Percentiles rank a stretch among this genome's conserved stretches.
Evolutionary conservation across 2,888 invertebrate species (phyloP).

Genomic region (Archips xylosteana): DNA sequence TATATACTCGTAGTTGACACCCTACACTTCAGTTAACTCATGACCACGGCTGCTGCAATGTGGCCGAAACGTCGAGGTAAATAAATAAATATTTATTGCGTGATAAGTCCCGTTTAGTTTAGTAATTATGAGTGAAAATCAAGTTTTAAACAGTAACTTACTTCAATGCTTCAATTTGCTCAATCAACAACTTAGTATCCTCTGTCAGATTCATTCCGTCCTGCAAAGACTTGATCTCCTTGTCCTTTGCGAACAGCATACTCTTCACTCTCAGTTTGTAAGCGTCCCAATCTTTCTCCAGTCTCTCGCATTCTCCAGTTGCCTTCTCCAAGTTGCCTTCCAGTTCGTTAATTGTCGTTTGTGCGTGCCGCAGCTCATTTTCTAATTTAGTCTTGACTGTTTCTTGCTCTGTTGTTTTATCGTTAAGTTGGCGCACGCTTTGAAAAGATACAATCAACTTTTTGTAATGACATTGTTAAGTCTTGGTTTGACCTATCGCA

Average conservation of each 20-base stretch:
- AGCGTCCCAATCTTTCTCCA: constrained; percentile 77
- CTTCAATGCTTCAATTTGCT: constrained; percentile 70
- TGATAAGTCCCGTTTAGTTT: too few relatives aligned
- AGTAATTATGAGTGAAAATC: too few relatives aligned
- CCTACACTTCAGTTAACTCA: too few relatives aligned
- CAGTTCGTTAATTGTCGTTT: constrained; percentile 62
- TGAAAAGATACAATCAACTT: constrained; percentile 30
- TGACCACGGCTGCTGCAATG: too few relatives aligned
- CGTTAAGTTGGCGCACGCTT: constrained; percentile 60
- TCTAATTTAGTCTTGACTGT: constrained; percentile 62
- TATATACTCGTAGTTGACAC: too few relatives aligned
- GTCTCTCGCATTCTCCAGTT: constrained; percentile 63
- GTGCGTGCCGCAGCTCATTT: constrained; percentile 71
- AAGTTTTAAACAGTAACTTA: constrained; percentile 51
- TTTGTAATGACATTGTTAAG: background rate
- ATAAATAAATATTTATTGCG: too few relatives aligned
- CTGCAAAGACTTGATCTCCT: constrained; percentile 68
- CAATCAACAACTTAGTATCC: constrained; percentile 68
- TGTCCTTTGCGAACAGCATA: constrained; percentile 73
- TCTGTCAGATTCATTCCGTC: constrained; percentile 63
- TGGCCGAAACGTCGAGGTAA: too few relatives aligned
- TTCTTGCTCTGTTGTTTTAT: constrained; percentile 55
- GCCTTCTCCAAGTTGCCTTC: constrained; percentile 65
- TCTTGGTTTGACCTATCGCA: too few relatives aligned
- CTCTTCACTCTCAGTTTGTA: constrained; percentile 77